These are phyloP conservation scores for Polydrusus pterygomalis DNA, from an alignment of 2,888 invertebrate genomes.

Conservation along the genomic window DNA sequence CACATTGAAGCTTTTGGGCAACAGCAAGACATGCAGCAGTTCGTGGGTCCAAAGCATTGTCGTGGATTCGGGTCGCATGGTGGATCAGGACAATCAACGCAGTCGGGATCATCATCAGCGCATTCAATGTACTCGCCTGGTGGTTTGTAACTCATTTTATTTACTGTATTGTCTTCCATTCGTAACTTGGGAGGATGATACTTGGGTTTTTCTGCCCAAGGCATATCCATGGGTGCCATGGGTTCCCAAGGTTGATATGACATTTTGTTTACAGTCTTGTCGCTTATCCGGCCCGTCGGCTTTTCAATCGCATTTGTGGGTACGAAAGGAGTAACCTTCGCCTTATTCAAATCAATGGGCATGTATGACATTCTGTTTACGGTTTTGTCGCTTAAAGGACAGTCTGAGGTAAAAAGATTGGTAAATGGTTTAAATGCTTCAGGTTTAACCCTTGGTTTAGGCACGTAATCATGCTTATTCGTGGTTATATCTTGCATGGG, in stretches of 20 bases:
- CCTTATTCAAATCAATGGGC: conserved; percentile 70
- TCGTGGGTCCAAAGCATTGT: conserved; percentile 57
- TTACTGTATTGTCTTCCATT: conserved; percentile 77
- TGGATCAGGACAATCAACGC: conserved; percentile 70
- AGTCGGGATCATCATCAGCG: conserved; percentile 75
- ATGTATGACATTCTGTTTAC: conserved; percentile 76
- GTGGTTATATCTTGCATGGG: conserved; percentile 85
- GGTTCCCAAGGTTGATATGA: conserved; percentile 73
- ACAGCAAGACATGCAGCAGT: conserved; percentile 67
- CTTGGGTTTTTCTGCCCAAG: conserved; percentile 70
- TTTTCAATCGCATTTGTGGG: conserved; percentile 65
- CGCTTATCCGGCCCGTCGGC: conserved; percentile 67
- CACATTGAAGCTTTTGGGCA: conserved; percentile 69
- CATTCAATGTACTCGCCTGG: conserved; percentile 77
- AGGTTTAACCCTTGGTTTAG: conserved; percentile 76
- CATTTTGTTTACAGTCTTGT: conserved; percentile 69
- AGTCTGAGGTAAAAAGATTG: conserved; percentile 68
- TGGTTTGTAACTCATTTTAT: conserved; percentile 77
- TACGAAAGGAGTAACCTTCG: conserved; percentile 63
- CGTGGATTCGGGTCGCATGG: conserved; percentile 57
- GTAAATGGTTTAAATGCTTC: conserved; percentile 69
- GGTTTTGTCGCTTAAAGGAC: conserved; percentile 73
- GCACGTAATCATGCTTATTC: conserved; percentile 82
- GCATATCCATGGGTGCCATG: conserved; percentile 68
- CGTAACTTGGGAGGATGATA: conserved; percentile 71